Evolutionary conservation across 2,113 vertebrate genomes (phyloP), one percentile per base, ranked within the genome.

Genomic region (Probosciger aterrimus): DNA sequence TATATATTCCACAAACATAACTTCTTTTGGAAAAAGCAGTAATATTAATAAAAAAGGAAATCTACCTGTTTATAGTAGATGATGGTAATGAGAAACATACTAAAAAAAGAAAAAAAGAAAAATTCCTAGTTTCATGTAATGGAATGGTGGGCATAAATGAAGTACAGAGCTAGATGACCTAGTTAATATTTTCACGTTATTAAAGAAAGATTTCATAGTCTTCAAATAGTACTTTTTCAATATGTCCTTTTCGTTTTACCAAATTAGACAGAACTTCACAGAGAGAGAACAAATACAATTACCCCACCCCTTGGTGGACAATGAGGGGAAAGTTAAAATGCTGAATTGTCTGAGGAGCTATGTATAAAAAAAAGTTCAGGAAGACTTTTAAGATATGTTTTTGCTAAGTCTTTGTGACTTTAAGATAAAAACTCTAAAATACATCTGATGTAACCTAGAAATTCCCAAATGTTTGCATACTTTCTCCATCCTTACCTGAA

Each of bases 281-380:
- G 8, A 59, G 8, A 68, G 12, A 78, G 4, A 77, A 64, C 0
- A 22, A 68, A 49, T 69, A 47, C 3, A 63, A 52, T 27, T 33
- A 64, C 30, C 13, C 35, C 19, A 33, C 0, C 0, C 4, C 12
- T 20, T 3, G 9, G 2, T 13, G 28, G 14, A 33, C 13, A 23
- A 23, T 43, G 19, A 23, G 31, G 12, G 41, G 49, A 6, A 28
- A 39, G 3, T 15, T 37, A 82, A 76, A 76, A 79, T 24, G 3
- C 2, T 53, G 27, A 73, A 37, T 49, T 67, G 10, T 75, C 7
- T 63, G 7, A 35, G 59, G 10, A 90, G 1, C 7, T 78, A 11
- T 35, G 6, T 88, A 10, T 46, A 84, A 86, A 64, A 11, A 11
- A 65, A 79, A 68, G 19, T 35, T 76, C 18, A 65, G 37, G 11